These are phyloP conservation scores for Galerucella pusilla DNA, from an alignment of 2,888 invertebrate species.

Conservation along the genomic window DNA sequence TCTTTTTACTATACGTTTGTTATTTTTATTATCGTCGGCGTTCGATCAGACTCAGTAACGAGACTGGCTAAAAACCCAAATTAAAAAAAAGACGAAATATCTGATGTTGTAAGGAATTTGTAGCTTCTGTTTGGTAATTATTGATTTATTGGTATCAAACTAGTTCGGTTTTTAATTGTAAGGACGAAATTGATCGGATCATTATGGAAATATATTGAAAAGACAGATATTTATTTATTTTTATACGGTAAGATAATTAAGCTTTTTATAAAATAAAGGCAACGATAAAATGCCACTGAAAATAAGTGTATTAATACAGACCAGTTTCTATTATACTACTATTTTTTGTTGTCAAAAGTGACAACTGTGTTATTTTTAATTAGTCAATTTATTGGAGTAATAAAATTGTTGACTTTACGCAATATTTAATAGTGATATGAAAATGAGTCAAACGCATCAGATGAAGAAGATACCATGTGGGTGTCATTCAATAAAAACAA, in stretches of 20 bases:
- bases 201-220: conserved; percentile 27
- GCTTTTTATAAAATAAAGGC: not conserved
- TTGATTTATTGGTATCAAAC: conserved; percentile 38
- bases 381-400: too few species aligned
- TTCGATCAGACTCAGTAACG: conserved; percentile 39
- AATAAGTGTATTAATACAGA: not conserved
- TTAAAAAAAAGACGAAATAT: conserved; percentile 29
- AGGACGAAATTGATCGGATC: conserved; percentile 21
- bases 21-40: conserved; percentile 35
- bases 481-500: too few species aligned
- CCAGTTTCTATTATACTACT: not conserved
- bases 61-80: conserved; percentile 36
- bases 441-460: too few species aligned
- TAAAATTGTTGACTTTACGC: too few species aligned
- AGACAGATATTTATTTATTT: not conserved
- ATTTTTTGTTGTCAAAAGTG: not conserved
- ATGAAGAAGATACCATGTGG: too few species aligned
- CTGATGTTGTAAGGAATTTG: conserved; percentile 45
- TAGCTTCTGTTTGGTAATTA: conserved; percentile 46
- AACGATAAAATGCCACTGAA: not conserved
- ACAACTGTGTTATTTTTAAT: too few species aligned
- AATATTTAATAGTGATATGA: too few species aligned
- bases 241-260: not conserved
- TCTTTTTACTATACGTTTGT: conserved; percentile 13
- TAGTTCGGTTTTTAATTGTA: conserved; percentile 26